These are phyloP conservation scores for Agonopterix subpropinquella DNA, from an alignment of 2,888 invertebrate species.

Conservation along the genomic window DNA sequence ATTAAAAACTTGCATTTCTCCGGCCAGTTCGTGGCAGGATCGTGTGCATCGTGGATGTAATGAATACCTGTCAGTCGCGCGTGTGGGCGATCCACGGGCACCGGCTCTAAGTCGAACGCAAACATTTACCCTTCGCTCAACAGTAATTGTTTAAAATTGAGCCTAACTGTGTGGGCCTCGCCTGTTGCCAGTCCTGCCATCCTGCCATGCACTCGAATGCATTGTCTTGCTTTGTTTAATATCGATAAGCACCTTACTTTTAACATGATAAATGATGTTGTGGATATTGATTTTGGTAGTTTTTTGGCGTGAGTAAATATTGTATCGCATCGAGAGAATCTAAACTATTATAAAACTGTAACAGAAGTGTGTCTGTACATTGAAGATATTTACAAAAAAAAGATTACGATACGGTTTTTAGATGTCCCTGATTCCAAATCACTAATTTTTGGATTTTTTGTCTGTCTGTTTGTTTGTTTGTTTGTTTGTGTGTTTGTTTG, in stretches of 20 bases:
- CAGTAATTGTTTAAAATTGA: slow-evolving; percentile 76
- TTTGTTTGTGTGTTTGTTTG: too few relatives aligned
- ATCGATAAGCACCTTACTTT: slow-evolving; percentile 38
- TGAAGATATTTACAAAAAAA: too few relatives aligned
- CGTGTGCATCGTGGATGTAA: slow-evolving; percentile 65
- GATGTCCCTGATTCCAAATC: too few relatives aligned
- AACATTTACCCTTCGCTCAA: slow-evolving; percentile 73
- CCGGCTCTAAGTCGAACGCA: slow-evolving; percentile 68
- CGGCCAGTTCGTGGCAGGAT: slow-evolving; percentile 28
- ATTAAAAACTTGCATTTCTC: slow-evolving; percentile 27
- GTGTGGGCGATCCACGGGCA: slow-evolving; percentile 65
- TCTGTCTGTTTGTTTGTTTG: too few relatives aligned
- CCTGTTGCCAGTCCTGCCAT: slow-evolving; percentile 45
- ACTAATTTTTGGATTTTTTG: too few relatives aligned
- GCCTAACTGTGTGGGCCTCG: slow-evolving; percentile 73
- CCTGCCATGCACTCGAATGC: slow-evolving; percentile 41
- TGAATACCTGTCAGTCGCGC: slow-evolving; percentile 72
- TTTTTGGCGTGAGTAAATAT: too few relatives aligned
- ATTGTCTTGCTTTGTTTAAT: slow-evolving; percentile 45
- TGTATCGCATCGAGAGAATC: too few relatives aligned
- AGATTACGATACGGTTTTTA: too few relatives aligned
- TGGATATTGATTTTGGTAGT: too few relatives aligned
- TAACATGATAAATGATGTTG: slow-evolving; percentile 27
- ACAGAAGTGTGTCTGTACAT: too few relatives aligned
- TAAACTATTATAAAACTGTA: too few relatives aligned